These are phyloP conservation scores for Lottia scabra DNA, from an alignment of 2,888 invertebrate genomes.

Conservation along the genomic window DNA sequence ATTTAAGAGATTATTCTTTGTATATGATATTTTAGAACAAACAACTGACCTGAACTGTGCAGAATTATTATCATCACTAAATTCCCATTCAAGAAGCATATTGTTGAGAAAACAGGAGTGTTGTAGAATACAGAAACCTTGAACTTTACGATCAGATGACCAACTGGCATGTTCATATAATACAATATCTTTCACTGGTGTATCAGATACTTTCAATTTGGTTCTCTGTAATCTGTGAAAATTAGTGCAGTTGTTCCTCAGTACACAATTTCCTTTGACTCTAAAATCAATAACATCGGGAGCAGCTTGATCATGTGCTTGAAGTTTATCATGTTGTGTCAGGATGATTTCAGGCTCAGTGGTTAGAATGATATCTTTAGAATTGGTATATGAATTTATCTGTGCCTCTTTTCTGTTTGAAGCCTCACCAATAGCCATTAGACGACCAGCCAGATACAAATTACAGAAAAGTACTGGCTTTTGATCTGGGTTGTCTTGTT, in stretches of 20 bases:
- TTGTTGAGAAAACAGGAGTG: conserved; percentile 48
- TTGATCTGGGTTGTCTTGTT: conserved; percentile 8
- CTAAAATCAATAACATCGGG: conserved; percentile 42
- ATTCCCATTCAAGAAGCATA: conserved; percentile 52
- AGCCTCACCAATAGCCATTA: conserved; percentile 40
- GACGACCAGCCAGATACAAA: conserved; percentile 47
- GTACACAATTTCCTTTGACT: conserved; percentile 37
- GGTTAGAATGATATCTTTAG: conserved; percentile 39
- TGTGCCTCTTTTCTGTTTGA: conserved; percentile 37
- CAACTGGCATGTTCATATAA: conserved; percentile 53
- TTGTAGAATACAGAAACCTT: conserved; percentile 53
- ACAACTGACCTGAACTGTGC: conserved; percentile 41
- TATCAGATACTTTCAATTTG: conserved; percentile 24
- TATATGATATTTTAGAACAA: too few relatives aligned
- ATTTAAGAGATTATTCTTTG: too few relatives aligned
- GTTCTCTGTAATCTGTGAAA: conserved; percentile 35
- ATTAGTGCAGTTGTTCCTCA: conserved; percentile 43
- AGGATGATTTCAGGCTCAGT: conserved; percentile 35
- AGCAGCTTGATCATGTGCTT: conserved; percentile 35
- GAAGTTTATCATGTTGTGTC: conserved; percentile 39
- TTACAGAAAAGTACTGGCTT: conserved; percentile 32
- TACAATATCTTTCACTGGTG: conserved; percentile 30
- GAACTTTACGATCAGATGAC: conserved; percentile 45
- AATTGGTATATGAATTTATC: conserved; percentile 35
- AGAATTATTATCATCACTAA: conserved; percentile 32